Base-by-base conservation (phyloP, 2,888 invertebrate genomes). In the Cyclophora albipunctata region DNA sequence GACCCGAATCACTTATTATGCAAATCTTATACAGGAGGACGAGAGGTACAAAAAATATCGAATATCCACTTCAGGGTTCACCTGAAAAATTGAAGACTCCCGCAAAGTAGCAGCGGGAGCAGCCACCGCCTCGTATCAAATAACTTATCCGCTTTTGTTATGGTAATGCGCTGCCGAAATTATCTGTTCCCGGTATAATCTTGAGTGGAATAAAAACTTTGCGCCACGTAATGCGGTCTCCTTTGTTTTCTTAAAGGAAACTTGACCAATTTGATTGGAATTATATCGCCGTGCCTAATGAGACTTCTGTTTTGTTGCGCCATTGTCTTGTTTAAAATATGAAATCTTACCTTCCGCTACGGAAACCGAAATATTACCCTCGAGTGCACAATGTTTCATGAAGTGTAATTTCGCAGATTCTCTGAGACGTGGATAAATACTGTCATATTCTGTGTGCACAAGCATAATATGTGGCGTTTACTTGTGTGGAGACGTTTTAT, bases 101-200 rank as follows among this genome's bases (percentile, higher is more conserved):
- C 59, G 62, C 64, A 66, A 68, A 71, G 71, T 66, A 67, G 66
- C 59, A 55, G 52, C 48, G 59, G 55, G 59, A 58, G 54, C 52
- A 52, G 52, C 49, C 41, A 52, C 45, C 52, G 53, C 57, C 69
- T 71, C 71, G 80, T 78, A 79, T 82, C 82, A 81, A 81, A 84
- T 84, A 82, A 84, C 84, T 80, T 76, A 73, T 75, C 73, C 73
- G 67, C 76, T 79, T 84, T 84, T 84, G 84, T 84, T 81, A 85
- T 84, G 84, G 74, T 83, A 84, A 86, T 86, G 69, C 66, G 68
- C 63, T 64, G 67, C 66, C 69, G 55, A 76, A 83, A 84, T 84
- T 81, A 83, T 79, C 73, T 71, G 69, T 63, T 67, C 75, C 62
- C 69, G 63, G 73, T 69, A 75, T 75, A 78, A 81, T 78, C 78